Conservation (phyloP, 2,113 vertebrate genomes). For the Nannospalax galili region DNA sequence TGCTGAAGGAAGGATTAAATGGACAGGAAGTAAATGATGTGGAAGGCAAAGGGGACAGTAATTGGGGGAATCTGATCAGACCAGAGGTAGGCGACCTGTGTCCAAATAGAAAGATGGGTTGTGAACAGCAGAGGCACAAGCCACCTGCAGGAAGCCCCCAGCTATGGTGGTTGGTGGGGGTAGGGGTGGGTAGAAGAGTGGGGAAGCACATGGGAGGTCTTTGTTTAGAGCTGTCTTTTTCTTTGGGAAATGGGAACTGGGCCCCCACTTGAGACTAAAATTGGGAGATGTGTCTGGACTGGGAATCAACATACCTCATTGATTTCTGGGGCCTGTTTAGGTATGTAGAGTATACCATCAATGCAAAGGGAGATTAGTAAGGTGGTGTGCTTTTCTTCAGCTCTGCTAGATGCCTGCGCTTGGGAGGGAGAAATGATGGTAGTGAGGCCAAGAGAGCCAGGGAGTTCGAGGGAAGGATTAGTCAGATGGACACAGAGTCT, state of each 20-base stretch:
- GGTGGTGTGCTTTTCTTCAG: background rate
- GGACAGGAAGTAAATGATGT: no score
- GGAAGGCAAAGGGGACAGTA: background rate
- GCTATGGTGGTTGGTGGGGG: background rate
- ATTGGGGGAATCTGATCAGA: background rate
- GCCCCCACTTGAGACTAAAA: background rate
- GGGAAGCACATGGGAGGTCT: background rate
- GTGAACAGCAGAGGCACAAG: background rate
- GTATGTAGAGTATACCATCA: background rate
- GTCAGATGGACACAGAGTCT: background rate
- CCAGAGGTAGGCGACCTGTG: background rate
- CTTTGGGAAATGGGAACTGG: no score
- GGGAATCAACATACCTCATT: no score
- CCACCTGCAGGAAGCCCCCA: background rate
- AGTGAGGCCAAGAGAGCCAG: background rate
- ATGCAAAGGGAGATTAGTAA: background rate
- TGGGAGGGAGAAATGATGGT: fast-evolving
- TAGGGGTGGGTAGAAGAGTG: fast-evolving
- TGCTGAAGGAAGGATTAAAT: background rate
- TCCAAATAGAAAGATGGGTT: background rate
- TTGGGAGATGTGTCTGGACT: background rate
- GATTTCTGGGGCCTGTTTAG: background rate
- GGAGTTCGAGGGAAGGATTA: background rate
- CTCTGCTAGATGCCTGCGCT: background rate
- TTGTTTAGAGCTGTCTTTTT: background rate